These are phyloP conservation scores for Chloebia gouldiae DNA, from an alignment of 2,113 vertebrate species.

Conservation along the genomic window DNA sequence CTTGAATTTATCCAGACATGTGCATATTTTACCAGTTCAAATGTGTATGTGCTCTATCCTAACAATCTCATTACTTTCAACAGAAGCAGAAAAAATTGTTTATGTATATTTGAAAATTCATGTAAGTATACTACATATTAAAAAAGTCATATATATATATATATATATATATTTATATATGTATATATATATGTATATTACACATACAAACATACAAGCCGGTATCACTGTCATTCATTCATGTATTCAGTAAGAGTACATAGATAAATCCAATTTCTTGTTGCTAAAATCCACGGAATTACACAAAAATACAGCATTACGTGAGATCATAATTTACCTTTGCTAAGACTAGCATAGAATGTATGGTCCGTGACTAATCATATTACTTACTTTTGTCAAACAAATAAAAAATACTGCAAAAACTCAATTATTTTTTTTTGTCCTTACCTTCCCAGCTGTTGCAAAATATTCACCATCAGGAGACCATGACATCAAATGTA, in stretches of 20 bases:
- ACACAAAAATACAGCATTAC: not conserved
- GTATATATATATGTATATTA: not conserved
- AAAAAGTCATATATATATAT: not conserved
- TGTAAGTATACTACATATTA: not conserved
- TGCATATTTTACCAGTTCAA: not conserved
- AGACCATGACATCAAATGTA: constrained; percentile 95
- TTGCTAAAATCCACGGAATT: not conserved
- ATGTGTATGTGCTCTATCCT: not conserved
- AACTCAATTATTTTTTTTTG: not conserved
- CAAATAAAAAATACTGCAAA: not conserved
- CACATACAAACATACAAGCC: not conserved
- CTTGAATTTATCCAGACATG: not conserved
- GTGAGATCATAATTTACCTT: not conserved
- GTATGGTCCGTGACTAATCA: not conserved
- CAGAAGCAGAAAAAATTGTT: not conserved
- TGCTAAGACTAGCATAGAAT: not conserved
- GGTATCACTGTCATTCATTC: not conserved
- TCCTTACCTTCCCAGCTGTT: constrained; percentile 92
- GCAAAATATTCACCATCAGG: constrained; percentile 98
- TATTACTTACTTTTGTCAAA: not conserved
- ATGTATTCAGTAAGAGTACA: not conserved
- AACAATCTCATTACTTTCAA: not conserved
- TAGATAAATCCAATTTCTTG: not conserved
- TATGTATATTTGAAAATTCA: not conserved
- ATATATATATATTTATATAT: not conserved